A percentile compares a stretch with the other conserved stretches of the same genome.
Conservation (phyloP, 1,140 invertebrate species). For the Saxidomus purpurata region DNA sequence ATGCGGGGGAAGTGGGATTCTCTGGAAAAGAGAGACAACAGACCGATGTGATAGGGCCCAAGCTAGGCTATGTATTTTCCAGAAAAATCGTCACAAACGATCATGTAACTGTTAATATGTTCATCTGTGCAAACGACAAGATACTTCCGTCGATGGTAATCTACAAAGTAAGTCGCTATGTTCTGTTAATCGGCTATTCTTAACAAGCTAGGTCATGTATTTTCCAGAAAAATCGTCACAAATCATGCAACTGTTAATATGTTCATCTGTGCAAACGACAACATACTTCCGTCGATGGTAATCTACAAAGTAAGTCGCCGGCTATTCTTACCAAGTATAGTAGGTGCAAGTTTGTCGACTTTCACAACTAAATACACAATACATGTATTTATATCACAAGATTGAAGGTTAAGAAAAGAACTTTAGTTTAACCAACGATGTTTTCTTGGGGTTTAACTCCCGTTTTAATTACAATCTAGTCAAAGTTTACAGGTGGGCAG, state of each 20-base stretch:
- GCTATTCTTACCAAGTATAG: too few species aligned
- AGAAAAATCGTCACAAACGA: neutral
- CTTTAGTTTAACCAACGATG: neutral
- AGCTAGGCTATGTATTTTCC: neutral
- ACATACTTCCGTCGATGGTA: too few species aligned
- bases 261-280: too few species aligned
- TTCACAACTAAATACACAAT: too few species aligned
- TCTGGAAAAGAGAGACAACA: neutral
- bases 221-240: too few species aligned
- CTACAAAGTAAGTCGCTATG: neutral
- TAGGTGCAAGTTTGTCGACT: too few species aligned
- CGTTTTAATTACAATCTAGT: neutral
- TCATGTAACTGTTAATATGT: neutral
- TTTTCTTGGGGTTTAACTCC: too few species aligned
- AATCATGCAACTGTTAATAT: too few species aligned
- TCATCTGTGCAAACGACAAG: neutral
- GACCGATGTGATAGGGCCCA: neutral
- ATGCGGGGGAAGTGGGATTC: neutral
- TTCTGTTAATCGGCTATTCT: too few species aligned
- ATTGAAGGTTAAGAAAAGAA: neutral
- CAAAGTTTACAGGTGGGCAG: too few species aligned
- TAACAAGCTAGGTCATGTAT: too few species aligned
- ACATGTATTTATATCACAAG: neutral
- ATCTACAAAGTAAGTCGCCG: too few species aligned
- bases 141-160: conserved; percentile 10